Conservation (phyloP, 2,888 invertebrate genomes). For the Salpingus planirostris region DNA sequence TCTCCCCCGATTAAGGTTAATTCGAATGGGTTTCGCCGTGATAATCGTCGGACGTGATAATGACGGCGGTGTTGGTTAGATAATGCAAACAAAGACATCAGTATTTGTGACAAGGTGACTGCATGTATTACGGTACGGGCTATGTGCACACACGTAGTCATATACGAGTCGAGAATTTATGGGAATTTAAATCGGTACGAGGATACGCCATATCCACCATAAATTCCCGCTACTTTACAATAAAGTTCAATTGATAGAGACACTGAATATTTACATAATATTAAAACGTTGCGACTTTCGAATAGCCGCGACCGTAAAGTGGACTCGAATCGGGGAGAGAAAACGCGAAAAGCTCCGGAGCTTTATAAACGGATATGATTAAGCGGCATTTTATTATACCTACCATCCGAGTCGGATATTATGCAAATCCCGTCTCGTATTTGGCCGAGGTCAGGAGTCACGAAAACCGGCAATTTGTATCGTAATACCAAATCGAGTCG, state of each 20-base stretch:
- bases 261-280: slow-evolving; percentile 16
- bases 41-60: too few species aligned
- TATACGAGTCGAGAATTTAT: slow-evolving; percentile 25
- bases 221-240: slow-evolving; percentile 22
- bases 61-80: background rate
- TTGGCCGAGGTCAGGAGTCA: too few species aligned
- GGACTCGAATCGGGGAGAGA: too few species aligned
- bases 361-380: too few species aligned
- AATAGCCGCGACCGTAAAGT: slow-evolving; percentile 3
- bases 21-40: slow-evolving; percentile 19
- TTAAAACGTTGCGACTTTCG: slow-evolving; percentile 13
- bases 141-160: too few species aligned
- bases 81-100: slow-evolving; percentile 31
- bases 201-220: slow-evolving; percentile 29
- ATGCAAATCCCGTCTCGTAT: too few species aligned
- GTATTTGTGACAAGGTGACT: slow-evolving; percentile 37
- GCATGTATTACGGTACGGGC: slow-evolving; percentile 3
- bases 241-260: slow-evolving; percentile 17
- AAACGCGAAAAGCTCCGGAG: too few species aligned
- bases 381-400: too few species aligned
- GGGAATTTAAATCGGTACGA: slow-evolving; percentile 32
- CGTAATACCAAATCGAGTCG: too few species aligned
- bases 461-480: too few species aligned
- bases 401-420: too few species aligned
- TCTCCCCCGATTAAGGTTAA: slow-evolving; percentile 20